Percentiles rank a stretch among this genome's conserved stretches.
Evolutionary conservation across 1,140 invertebrate genomes (phyloP).

Genomic region (Paracyclopina nana): DNA sequence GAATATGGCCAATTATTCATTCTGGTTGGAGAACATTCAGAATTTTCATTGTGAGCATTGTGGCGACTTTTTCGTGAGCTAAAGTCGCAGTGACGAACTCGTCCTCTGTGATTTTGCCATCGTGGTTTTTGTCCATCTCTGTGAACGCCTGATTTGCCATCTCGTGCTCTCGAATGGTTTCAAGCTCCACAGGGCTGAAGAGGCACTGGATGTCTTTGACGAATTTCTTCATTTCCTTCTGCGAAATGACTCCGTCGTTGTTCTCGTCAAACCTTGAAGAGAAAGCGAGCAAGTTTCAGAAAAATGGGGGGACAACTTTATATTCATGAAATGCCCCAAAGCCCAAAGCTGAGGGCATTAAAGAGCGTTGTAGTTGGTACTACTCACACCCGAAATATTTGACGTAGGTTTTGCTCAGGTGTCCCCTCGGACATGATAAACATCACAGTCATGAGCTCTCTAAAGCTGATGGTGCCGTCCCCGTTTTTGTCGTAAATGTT

Average conservation of each 20-base stretch:
- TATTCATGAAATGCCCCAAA: too few species aligned
- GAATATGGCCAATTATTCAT: too few species aligned
- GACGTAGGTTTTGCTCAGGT: neutral
- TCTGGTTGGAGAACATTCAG: neutral
- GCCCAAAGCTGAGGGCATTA: too few species aligned
- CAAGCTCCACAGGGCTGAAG: neutral
- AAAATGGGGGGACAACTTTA: too few species aligned
- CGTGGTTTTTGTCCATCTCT: slow-evolving; percentile 9
- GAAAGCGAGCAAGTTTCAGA: neutral
- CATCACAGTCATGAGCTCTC: neutral
- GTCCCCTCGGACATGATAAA: neutral
- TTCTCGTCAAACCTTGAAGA: neutral
- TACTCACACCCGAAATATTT: neutral
- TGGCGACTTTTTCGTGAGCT: neutral
- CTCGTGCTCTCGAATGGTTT: neutral
- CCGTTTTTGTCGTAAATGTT: slow-evolving; percentile 1
- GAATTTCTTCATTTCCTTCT: slow-evolving; percentile 3
- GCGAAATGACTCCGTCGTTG: neutral
- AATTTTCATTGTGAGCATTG: neutral
- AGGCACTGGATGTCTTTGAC: neutral
- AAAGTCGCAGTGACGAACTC: slow-evolving; percentile 2
- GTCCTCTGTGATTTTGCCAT: slow-evolving; percentile 10
- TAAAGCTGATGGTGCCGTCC: neutral
- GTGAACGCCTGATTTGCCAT: neutral
- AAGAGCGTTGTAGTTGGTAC: too few species aligned